These are phyloP conservation scores for Mellilla xanthometata DNA, from an alignment of 2,888 invertebrate species.

Conservation along the genomic window DNA sequence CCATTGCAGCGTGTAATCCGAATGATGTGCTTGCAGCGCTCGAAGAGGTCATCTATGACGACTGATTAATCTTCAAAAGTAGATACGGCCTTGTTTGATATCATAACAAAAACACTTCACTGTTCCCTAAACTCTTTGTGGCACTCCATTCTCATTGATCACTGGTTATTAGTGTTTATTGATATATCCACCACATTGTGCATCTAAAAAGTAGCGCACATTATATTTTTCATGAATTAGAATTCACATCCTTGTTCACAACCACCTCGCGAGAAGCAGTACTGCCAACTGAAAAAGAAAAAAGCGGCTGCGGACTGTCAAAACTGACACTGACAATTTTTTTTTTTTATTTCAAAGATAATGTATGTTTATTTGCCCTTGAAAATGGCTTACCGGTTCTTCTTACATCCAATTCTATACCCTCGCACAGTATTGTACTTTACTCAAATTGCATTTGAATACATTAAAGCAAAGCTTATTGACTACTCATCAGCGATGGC, in stretches of 20 bases:
- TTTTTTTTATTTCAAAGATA: too few species aligned
- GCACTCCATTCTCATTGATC: constrained; percentile 2
- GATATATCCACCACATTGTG: constrained; percentile 6
- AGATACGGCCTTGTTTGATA: constrained; percentile 46
- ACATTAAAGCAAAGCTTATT: too few species aligned
- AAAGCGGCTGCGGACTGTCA: background rate
- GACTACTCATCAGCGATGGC: too few species aligned
- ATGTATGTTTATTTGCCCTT: too few species aligned
- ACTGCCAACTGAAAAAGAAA: constrained; percentile 19
- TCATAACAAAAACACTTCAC: constrained; percentile 43
- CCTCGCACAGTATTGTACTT: too few species aligned
- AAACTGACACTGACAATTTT: background rate
- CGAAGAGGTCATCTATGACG: constrained; percentile 58
- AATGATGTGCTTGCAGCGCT: constrained; percentile 49
- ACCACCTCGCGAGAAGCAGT: constrained; percentile 16
- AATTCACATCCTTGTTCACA: constrained; percentile 10
- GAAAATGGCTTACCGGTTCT: too few species aligned
- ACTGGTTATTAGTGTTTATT: background rate
- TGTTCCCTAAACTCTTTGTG: constrained; percentile 9
- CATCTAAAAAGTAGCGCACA: background rate
- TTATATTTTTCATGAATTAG: constrained; percentile 2
- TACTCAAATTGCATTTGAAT: too few species aligned
- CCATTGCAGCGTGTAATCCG: constrained; percentile 48
- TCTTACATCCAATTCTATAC: too few species aligned
- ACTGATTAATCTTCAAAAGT: constrained; percentile 36